phyloP scores from a whole-genome alignment of 2,888 invertebrate species.

The Anaspis maculata region DNA sequence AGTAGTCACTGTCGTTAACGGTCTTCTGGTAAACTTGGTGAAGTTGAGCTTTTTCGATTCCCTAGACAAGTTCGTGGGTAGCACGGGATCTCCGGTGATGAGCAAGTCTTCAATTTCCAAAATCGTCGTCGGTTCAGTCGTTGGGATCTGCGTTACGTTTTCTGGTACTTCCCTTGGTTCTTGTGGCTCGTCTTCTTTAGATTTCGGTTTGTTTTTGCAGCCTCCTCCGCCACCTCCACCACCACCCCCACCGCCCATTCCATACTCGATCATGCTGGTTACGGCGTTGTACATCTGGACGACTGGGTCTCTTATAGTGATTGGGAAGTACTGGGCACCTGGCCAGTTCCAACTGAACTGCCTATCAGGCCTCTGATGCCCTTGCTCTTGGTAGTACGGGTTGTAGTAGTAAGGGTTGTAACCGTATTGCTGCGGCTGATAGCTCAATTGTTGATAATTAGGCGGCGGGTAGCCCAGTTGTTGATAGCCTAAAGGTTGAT shows the following conservation, averaged over 20 bases:
- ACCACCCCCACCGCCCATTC: conserved; percentile 27
- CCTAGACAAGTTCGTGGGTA: neutral
- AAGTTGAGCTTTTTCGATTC: neutral
- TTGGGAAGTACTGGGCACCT: conserved; percentile 47
- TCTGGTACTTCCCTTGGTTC: neutral
- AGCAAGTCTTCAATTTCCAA: conserved; percentile 16
- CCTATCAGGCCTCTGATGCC: conserved; percentile 1
- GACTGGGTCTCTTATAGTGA: conserved; percentile 51
- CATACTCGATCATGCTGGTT: conserved; percentile 51
- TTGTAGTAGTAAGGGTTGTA: conserved; percentile 10
- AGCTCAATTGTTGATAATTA: conserved; percentile 12
- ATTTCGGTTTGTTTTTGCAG: too few species aligned
- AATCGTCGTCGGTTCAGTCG: conserved; percentile 1
- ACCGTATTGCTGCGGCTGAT: conserved; percentile 5
- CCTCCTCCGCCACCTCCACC: too few species aligned
- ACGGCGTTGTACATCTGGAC: conserved; percentile 47
- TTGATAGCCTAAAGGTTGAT: neutral
- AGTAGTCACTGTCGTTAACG: conserved; percentile 1
- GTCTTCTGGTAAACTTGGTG: neutral
- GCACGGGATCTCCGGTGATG: conserved; percentile 5
- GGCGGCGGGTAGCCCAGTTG: too few species aligned
- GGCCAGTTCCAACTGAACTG: conserved; percentile 43
- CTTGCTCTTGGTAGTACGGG: conserved; percentile 3
- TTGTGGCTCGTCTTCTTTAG: neutral
- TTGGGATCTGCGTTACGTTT: neutral